Conservation (phyloP, 1,140 invertebrate species). For the Polypedilum pembai region DNA sequence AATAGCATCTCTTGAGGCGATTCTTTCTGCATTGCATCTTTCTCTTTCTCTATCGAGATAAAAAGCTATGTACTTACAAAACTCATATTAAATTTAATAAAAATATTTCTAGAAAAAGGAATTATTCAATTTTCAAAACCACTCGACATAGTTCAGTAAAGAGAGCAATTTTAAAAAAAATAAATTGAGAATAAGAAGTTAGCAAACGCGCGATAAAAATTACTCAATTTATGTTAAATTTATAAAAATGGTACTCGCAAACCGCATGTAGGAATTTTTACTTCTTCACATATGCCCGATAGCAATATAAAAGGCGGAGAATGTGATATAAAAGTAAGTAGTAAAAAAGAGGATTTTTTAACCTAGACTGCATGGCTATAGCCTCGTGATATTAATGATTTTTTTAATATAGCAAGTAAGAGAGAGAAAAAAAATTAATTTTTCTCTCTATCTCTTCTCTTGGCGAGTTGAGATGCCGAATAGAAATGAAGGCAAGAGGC, state of each 20-base stretch:
- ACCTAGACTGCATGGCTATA: conserved; percentile 22
- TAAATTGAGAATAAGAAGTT: conserved; percentile 12
- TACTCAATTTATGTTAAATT: conserved; percentile 22
- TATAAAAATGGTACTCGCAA: conserved; percentile 1
- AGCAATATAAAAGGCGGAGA: neutral
- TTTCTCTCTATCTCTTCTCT: neutral
- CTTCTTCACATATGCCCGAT: neutral
- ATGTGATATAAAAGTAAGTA: neutral
- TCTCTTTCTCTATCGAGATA: too few relatives aligned
- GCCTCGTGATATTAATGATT: conserved; percentile 24
- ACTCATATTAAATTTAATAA: neutral
- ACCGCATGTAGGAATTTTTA: neutral
- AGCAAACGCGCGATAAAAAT: conserved; percentile 19
- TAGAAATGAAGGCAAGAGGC: neutral
- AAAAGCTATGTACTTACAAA: too few relatives aligned
- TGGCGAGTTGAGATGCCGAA: neutral
- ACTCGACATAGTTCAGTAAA: neutral
- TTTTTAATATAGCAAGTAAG: neutral
- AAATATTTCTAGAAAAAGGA: neutral
- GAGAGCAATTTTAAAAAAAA: neutral
- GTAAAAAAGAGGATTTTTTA: neutral
- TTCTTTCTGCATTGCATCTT: neutral
- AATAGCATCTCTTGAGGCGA: neutral
- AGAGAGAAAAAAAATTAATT: conserved; percentile 23
- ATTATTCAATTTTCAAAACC: conserved; percentile 4